These are phyloP conservation scores for Ephydatia muelleri DNA, from an alignment of 37 sponge, comb jelly and placozoan genomes.

Conservation along the genomic window DNA sequence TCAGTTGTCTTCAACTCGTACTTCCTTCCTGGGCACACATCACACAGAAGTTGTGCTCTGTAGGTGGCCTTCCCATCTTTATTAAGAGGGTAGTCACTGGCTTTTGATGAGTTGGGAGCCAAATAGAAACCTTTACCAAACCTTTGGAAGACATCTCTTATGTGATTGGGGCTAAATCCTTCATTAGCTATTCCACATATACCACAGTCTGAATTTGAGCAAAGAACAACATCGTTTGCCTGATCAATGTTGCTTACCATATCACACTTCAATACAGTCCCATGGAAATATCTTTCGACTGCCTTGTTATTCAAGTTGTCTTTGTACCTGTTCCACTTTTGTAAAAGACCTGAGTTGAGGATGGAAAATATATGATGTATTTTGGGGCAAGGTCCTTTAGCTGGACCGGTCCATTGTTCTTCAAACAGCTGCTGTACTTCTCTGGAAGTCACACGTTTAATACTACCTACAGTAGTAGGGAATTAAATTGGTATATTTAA, in stretches of 20 bases:
- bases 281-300: constrained; percentile 67
- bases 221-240: constrained; percentile 19
- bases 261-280: constrained; percentile 74
- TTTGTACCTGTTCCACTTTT: constrained; percentile 29
- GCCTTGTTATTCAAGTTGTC: not conserved
- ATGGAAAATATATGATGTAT: constrained; percentile 6
- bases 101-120: constrained; percentile 82
- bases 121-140: constrained; percentile 83
- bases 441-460: too few species aligned
- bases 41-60: constrained; percentile 63
- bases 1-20: constrained; percentile 32
- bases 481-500: too few species aligned
- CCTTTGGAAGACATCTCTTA: constrained; percentile 49
- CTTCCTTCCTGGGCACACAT: constrained; percentile 69
- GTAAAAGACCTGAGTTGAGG: constrained; percentile 14
- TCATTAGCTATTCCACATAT: constrained; percentile 60
- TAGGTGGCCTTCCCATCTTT: constrained; percentile 38
- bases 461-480: too few species aligned
- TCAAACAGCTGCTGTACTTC: too few species aligned
- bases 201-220: constrained; percentile 56
- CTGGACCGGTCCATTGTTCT: too few species aligned
- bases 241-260: too few species aligned
- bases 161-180: constrained; percentile 49
- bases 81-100: constrained; percentile 75
- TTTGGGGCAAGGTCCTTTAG: constrained; percentile 38